Conservation (phyloP, 2,888 invertebrate genomes). For the Tenthredo distinguenda region DNA sequence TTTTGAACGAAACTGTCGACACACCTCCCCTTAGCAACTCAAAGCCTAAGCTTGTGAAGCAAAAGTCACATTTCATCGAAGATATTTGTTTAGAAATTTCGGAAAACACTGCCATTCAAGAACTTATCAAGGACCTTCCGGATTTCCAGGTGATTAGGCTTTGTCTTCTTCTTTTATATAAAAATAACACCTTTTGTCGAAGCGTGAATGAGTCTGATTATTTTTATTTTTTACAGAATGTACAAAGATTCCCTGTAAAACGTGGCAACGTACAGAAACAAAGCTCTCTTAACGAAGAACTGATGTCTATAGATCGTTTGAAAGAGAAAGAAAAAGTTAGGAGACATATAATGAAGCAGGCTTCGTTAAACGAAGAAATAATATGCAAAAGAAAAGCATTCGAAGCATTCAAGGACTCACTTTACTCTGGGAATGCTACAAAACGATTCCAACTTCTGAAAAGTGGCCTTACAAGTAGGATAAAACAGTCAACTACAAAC, state of each 20-base stretch:
- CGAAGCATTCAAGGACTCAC: constrained; percentile 86
- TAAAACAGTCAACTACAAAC: constrained; percentile 88
- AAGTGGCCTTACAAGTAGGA: constrained; percentile 90
- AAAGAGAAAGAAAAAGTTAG: constrained; percentile 90
- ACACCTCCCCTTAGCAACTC: constrained; percentile 59
- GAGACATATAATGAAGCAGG: constrained; percentile 93
- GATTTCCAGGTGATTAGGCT: constrained; percentile 79
- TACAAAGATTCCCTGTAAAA: constrained; percentile 56
- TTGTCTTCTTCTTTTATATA: not conserved
- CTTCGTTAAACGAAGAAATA: constrained; percentile 92
- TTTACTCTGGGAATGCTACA: constrained; percentile 86
- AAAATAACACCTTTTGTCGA: not conserved
- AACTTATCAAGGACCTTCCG: constrained; percentile 83
- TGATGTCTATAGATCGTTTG: constrained; percentile 92
- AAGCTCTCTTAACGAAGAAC: constrained; percentile 92
- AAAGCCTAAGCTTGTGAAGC: constrained; percentile 90
- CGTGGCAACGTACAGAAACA: constrained; percentile 87
- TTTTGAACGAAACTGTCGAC: constrained; percentile 64
- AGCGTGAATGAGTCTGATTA: not conserved
- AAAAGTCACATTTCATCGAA: constrained; percentile 91
- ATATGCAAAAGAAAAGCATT: constrained; percentile 85
- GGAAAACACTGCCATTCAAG: constrained; percentile 83
- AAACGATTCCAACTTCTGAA: constrained; percentile 88
- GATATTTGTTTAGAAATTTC: constrained; percentile 65
- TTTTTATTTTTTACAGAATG: constrained; percentile 42